Base-by-base conservation (phyloP, 1,140 invertebrate genomes). In the Drosophila neocordata region DNA sequence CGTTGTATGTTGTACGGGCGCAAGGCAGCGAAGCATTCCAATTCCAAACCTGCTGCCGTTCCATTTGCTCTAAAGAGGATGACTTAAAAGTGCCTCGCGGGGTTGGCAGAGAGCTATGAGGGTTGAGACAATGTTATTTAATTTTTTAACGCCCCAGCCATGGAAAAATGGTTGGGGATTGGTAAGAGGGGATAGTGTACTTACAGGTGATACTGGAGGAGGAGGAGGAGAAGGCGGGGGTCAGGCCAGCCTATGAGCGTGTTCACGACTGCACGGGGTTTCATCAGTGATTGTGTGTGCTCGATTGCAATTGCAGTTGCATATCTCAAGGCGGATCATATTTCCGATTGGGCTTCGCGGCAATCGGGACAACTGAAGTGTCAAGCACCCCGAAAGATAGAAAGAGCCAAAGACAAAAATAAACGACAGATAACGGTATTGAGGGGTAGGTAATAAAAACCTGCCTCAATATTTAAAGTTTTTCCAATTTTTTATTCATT, bases 1-100 rank as follows among this genome's bases (percentile, higher is more conserved):
- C 78, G 61, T 87, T 87, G 63, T 87, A 87, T 83, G 82, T 87
- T 87, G 63, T 87, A 87, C 82, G 82, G 82, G 82, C 83, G 82
- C 82, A 88, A 78, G 69, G 74, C 82, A 87, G 71, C 83, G 75
- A 87, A 87, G 82, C 82, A 87, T 88, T 88, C 83, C 78, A 81
- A 87, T 88, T 88, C 78, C 78, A 78, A 82, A 61, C 69, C 63
- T 38, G 20, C 65, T 22, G 31, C 34, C 31, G 44, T 34, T 35
- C 31, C 27, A 20, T 55, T n/a, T 34, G 52, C 22, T 20, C 41
- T 48, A 48, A 9, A 59, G 22, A 27, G 34, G 83, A 83, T 79
- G 79, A 84, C 83, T 53, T 88, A 88, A 8, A 79, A 88, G 73
- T 85, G 81, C 69, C 41, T 58, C 38, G 63, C 37, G 8, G 51